Conservation (phyloP, 2,888 invertebrate genomes). For the Scaptomyza cyrtandrae region DNA sequence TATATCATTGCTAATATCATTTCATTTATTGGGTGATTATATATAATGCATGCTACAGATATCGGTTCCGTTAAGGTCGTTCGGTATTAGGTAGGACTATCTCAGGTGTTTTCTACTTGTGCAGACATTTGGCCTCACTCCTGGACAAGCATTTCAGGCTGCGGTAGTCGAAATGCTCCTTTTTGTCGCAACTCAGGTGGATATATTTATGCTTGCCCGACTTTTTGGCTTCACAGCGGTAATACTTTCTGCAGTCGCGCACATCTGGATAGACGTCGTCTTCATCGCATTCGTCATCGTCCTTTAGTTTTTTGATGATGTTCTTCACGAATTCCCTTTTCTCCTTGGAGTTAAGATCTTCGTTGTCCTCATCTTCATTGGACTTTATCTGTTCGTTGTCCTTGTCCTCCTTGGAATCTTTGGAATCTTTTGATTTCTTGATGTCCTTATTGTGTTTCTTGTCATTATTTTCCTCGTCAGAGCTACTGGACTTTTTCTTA, state of each 20-base stretch:
- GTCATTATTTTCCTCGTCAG: constrained; percentile 33
- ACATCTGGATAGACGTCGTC: constrained; percentile 75
- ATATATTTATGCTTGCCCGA: constrained; percentile 66
- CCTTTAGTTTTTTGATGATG: constrained; percentile 67
- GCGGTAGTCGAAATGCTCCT: constrained; percentile 71
- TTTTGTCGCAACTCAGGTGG: constrained; percentile 71
- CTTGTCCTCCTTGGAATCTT: constrained; percentile 41
- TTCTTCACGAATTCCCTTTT: constrained; percentile 66
- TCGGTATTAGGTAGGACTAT: neutral
- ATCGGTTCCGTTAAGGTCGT: constrained; percentile 19
- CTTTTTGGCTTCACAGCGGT: constrained; percentile 73
- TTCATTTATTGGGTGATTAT: constrained; percentile 54
- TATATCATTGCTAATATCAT: constrained; percentile 67
- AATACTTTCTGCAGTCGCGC: constrained; percentile 74
- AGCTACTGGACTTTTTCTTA: constrained; percentile 36
- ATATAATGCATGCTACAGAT: constrained; percentile 31
- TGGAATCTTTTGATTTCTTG: constrained; percentile 38
- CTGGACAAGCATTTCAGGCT: constrained; percentile 59
- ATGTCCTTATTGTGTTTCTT: constrained; percentile 9
- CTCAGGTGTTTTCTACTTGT: constrained; percentile 40
- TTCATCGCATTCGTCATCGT: constrained; percentile 68
- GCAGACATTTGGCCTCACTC: constrained; percentile 61
- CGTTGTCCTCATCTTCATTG: constrained; percentile 44
- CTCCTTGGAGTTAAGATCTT: constrained; percentile 59
- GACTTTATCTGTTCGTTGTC: constrained; percentile 42